Base-by-base conservation (phyloP, 2,888 invertebrate genomes). In the Mycogona germanica region DNA sequence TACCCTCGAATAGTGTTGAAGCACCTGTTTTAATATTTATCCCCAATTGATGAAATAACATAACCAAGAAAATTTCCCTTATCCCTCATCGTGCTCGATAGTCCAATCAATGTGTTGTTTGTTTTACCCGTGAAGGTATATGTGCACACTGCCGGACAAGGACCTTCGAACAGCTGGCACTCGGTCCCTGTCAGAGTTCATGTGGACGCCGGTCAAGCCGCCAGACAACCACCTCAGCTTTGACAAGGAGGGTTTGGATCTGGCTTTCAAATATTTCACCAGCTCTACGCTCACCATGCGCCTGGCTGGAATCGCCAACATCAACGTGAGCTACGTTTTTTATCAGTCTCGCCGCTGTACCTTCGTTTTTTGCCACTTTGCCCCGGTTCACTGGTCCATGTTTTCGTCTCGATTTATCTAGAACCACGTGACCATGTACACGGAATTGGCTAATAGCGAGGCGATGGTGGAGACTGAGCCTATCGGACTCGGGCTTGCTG, bases 201-300 rank as follows among this genome's bases (percentile, higher is more conserved):
- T 93, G 80, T 93, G 93, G 92, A 87, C 87, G 59, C 87, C 91
- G 9, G 85, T 92, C 41, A 91, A 92, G 66, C 92, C 93, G 72
- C 91, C 92, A 0, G 88, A 89, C 65, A 80, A 85, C 1, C 86
- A 87, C 1, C 72, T 86, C 30, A 81, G 82, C n/a, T 91, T 89
- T 66, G 92, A 92, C 65, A 77, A 79, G 1, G 92, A 93, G 66
- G 93, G 92, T 1, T 72, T 95, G 37, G 84, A 87, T 56, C 72
- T 93, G 59, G 93, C 93, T n/a, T 92, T 91, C 69, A 95, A 95
- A 69, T 93, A 92, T 72, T 93, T 95, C 68, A 89, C 87, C 58
- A 92, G 92, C 62, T 87, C 89, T 51, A 95, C 93, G 1, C 70
- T 95, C 56, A 93, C 93, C 0, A 92, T 95, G 85, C 76, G 93